These are phyloP conservation scores for Dascyllus trimaculatus DNA, from an alignment of 2,113 vertebrate genomes.

Conservation along the genomic window DNA sequence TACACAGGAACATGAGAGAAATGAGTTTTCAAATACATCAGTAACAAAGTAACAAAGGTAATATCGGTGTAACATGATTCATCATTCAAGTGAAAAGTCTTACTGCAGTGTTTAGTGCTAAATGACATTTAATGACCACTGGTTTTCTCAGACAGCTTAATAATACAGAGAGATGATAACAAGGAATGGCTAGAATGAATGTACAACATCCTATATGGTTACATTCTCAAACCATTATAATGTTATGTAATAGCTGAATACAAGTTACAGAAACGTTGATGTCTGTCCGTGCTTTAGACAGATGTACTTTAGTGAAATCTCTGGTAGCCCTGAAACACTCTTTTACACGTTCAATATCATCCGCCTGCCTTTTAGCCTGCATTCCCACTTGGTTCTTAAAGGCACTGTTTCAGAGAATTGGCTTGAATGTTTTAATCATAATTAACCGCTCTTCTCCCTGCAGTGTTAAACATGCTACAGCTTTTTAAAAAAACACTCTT, in stretches of 20 bases:
- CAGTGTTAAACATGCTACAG: background rate
- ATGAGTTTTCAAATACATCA: background rate
- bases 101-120: background rate
- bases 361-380: background rate
- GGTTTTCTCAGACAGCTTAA: background rate
- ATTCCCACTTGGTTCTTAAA: background rate
- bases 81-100: background rate
- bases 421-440: background rate
- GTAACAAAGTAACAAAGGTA: background rate
- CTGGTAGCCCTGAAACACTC: background rate
- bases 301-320: background rate
- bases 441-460: background rate
- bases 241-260: background rate
- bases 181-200: background rate
- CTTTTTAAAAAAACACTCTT: background rate
- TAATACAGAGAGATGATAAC: background rate
- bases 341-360: background rate
- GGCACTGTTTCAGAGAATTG: background rate
- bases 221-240: background rate
- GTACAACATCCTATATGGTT: background rate
- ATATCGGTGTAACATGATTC: background rate
- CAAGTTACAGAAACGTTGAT: background rate
- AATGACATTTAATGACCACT: background rate
- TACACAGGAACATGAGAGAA: background rate
- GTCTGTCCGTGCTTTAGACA: background rate